Evolutionary conservation across 2,797 vertebrate genomes (phyloP).

Genomic region (Lophius americanus): DNA sequence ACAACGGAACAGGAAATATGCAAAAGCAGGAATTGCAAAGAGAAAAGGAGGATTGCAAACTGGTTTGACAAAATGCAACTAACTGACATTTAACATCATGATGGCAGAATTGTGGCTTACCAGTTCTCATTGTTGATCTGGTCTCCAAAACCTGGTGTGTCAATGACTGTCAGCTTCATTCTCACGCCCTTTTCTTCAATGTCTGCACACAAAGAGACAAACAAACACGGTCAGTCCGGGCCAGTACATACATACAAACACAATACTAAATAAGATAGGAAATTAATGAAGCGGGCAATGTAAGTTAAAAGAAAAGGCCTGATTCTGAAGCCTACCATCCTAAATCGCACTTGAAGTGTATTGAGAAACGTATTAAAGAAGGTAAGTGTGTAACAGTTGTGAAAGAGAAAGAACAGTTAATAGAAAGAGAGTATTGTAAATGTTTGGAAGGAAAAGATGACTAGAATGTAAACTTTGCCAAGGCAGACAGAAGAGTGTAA

Average conservation of each 20-base stretch:
- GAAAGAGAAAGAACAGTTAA: neutral
- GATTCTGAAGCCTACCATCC: neutral
- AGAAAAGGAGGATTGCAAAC: neutral
- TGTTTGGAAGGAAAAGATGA: neutral
- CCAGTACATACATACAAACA: neutral
- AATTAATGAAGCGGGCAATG: neutral
- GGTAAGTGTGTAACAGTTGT: constrained; percentile 3
- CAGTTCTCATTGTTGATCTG: constrained; percentile 99
- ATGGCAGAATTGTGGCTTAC: constrained; percentile 66
- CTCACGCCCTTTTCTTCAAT: constrained; percentile 97
- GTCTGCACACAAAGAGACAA: constrained; percentile 76
- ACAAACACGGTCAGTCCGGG: constrained; percentile 3
- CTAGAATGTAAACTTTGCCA: neutral
- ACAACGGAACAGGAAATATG: constrained; percentile 9
- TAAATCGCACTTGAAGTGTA: neutral
- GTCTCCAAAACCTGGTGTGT: constrained; percentile 97
- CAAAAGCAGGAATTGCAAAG: constrained; percentile 16
- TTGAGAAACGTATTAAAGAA: neutral
- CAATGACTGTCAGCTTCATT: constrained; percentile 98
- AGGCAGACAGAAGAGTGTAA: neutral
- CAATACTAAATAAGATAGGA: too few species aligned
- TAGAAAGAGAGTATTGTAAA: neutral
- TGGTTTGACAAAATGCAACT: constrained; percentile 17
- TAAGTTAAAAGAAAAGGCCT: neutral
- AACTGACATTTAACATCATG: neutral